phyloP scores from a whole-genome alignment of 2,888 invertebrate species.

The Dryadula phaetusa region DNA sequence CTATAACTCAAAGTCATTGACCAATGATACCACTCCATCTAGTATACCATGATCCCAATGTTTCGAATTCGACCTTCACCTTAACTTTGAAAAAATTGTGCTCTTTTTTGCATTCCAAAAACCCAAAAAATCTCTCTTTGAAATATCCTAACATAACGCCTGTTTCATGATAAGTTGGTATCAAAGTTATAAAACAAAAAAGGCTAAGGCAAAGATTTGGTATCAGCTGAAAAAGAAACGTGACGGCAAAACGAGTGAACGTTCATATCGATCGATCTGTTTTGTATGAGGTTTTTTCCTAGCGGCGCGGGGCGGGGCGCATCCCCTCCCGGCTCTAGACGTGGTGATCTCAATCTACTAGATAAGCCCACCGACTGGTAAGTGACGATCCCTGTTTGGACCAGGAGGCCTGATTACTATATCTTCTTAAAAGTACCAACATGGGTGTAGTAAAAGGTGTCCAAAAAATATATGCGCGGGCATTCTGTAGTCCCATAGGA shows the following conservation, averaged over 20 bases:
- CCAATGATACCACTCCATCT: constrained; percentile 1
- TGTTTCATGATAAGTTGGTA: constrained; percentile 5
- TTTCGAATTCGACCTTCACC: constrained; percentile 42
- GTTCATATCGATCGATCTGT: constrained; percentile 78
- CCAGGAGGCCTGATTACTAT: constrained; percentile 19
- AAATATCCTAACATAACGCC: constrained; percentile 21
- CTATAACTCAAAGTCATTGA: not conserved
- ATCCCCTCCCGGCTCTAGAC: constrained; percentile 49
- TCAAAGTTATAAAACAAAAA: constrained; percentile 26
- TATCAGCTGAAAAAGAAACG: constrained; percentile 57
- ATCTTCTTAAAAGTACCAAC: constrained; percentile 14
- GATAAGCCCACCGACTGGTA: constrained; percentile 49
- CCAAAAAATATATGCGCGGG: constrained; percentile 15
- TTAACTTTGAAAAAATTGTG: constrained; percentile 22
- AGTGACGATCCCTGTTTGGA: constrained; percentile 47
- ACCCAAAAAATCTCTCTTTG: not conserved
- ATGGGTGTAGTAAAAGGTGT: constrained; percentile 20
- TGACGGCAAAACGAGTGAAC: constrained; percentile 58
- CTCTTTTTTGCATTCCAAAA: not conserved
- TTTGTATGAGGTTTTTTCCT: constrained; percentile 73
- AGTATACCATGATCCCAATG: constrained; percentile 44
- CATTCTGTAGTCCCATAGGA: not conserved
- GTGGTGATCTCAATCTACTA: constrained; percentile 47
- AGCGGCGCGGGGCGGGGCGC: constrained; percentile 61
- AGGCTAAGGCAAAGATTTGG: constrained; percentile 30